Base-by-base conservation (phyloP, 64 coral and sea anemone species). In the Stylophora pistillata region DNA sequence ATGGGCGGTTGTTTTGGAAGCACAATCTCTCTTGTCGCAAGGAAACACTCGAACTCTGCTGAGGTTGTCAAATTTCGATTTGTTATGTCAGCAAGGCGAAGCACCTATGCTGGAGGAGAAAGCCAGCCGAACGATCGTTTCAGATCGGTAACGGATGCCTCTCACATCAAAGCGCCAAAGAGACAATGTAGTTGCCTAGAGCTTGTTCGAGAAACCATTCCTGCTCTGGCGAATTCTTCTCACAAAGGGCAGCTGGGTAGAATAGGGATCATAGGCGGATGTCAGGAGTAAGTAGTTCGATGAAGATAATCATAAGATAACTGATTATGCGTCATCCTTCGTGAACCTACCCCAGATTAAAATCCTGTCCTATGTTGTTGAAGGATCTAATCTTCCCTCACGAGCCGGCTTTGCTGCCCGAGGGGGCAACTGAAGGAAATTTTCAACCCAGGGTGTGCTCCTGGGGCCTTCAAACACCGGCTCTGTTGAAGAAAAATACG, bases 211-310 rank as follows among this genome's bases (percentile, higher is more conserved):
- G n/a, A 88, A 53, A 87, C 78, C 2, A 95, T 99, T 16, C 97
- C 97, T 20, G 71, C 88, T 33, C 87, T 99, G n/a, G n/a, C 31
- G 32, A 76, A 94, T 10, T 86, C 71, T 32, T 83, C 78, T 65
- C 93, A 99, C 86, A 99, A 99, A 82, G 97, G 97, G 47, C 93
- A 95, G 17, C 82, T 94, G 4, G 97, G 97, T 16, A 85, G 97
- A 87, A 90, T 99, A 13, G 97, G 93, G 16, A 88, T 99, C 1
- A 87, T 99, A 57, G 97, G 97, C 15, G 97, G 97, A 21, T 95
- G 86, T 14, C 94, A 99, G 86, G 97, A 99, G 97, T 99, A 93
- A 90, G 97, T 90, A 10, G 30, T 68, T 47, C 7, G 37, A 47
- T 47, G 37, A 47, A 47, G 37, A 47, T 47, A 1, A 47, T 47